A percentile compares a stretch with the other conserved stretches of the same genome.
Conservation (phyloP, 1,140 invertebrate genomes). For the Diorhabda sublineata region DNA sequence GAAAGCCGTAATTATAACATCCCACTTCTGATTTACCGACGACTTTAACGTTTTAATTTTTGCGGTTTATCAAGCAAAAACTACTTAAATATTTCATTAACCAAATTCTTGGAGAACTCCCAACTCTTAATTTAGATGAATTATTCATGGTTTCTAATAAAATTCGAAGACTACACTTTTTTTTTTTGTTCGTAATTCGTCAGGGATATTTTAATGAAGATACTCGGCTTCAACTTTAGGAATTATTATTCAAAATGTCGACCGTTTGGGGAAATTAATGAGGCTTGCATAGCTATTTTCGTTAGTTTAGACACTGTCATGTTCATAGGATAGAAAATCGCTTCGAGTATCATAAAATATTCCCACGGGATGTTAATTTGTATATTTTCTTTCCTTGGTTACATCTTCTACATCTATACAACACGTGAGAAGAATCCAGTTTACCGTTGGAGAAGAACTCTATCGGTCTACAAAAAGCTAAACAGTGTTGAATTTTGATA, state of each 20-base stretch:
- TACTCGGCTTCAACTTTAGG: constrained; percentile 4
- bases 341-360: no score
- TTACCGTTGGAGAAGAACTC: no score
- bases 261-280: constrained; percentile 1
- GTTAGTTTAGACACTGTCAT: background rate
- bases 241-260: constrained; percentile 3
- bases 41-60: constrained; percentile 27
- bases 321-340: no score
- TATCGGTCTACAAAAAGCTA: no score
- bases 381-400: no score
- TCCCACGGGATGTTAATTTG: no score
- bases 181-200: constrained; percentile 18
- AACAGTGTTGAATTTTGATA: no score
- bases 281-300: background rate
- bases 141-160: constrained; percentile 30
- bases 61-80: constrained; percentile 24
- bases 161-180: constrained; percentile 29
- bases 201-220: constrained; percentile 27
- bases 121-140: constrained; percentile 29
- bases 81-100: constrained; percentile 36
- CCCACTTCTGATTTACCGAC: constrained; percentile 17
- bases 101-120: constrained; percentile 28
- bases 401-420: no score
- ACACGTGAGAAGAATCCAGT: no score
- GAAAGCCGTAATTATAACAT: background rate